These are phyloP conservation scores for Uloborus plumipes DNA, from an alignment of 2,888 invertebrate species.

Conservation along the genomic window DNA sequence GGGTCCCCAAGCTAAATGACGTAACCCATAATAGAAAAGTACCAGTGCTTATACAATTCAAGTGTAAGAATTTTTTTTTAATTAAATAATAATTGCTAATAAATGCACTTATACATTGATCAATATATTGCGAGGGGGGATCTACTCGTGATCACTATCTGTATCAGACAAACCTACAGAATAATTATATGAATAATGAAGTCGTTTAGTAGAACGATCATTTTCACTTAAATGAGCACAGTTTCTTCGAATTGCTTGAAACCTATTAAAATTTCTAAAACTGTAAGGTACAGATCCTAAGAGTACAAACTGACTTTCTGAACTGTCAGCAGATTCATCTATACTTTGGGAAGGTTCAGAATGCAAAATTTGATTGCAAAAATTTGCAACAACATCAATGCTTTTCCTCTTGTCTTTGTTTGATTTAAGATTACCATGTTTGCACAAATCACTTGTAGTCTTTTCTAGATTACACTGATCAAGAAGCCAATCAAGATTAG, in stretches of 20 bases:
- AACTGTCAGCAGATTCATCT: background rate
- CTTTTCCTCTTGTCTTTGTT: background rate
- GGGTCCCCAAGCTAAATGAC: too few species aligned
- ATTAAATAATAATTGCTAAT: too few species aligned
- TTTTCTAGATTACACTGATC: constrained; percentile 5
- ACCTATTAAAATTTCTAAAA: background rate
- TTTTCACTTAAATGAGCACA: background rate
- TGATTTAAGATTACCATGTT: background rate
- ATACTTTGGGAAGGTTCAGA: background rate
- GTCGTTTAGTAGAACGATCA: constrained; percentile 5
- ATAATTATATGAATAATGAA: constrained; percentile 34
- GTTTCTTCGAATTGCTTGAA: background rate
- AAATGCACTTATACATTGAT: too few species aligned
- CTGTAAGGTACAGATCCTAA: background rate
- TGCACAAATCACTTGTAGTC: background rate
- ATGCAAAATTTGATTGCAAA: background rate
- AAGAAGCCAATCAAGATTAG: constrained; percentile 55
- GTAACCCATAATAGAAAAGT: too few species aligned
- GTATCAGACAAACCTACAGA: constrained; percentile 43
- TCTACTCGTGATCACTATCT: constrained; percentile 20
- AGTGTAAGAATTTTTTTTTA: too few species aligned
- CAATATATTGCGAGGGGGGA: too few species aligned
- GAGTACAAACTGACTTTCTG: background rate
- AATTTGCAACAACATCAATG: background rate
- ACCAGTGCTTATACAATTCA: too few species aligned